phyloP scores from a whole-genome alignment of 2,888 invertebrate genomes.

The Ochropacha duplaris region DNA sequence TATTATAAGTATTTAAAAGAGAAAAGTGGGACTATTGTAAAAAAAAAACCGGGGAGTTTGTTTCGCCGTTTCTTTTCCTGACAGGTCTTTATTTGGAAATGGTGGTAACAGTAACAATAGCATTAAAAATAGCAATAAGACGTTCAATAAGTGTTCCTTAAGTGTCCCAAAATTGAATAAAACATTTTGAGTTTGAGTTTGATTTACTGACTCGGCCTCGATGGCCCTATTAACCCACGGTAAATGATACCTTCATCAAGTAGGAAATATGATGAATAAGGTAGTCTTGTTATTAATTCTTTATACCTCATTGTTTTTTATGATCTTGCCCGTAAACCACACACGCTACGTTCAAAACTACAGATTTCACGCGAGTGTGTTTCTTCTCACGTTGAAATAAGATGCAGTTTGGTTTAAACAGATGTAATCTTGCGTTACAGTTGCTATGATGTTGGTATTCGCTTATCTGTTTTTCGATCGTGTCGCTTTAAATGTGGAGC shows the following conservation, averaged over 20 bases:
- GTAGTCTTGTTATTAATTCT: background rate
- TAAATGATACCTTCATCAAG: background rate
- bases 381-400: background rate
- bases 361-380: background rate
- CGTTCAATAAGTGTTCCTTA: too few relatives aligned
- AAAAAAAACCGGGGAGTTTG: too few relatives aligned
- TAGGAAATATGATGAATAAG: background rate
- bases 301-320: background rate
- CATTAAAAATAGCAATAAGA: too few relatives aligned
- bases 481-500: conserved; percentile 23
- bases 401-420: conserved; percentile 6
- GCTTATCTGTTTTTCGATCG: conserved; percentile 41
- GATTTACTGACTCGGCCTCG: too few relatives aligned
- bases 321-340: background rate
- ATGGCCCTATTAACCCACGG: too few relatives aligned
- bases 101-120: too few relatives aligned
- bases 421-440: conserved; percentile 45
- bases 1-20: too few relatives aligned
- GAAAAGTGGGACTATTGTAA: too few relatives aligned
- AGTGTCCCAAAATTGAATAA: too few relatives aligned
- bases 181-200: too few relatives aligned
- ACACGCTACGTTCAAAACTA: background rate
- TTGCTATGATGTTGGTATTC: conserved; percentile 37
- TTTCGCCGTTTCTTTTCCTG: too few relatives aligned
- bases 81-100: too few relatives aligned